These are phyloP conservation scores for Hydroisotoma schaefferi DNA, from an alignment of 2,888 invertebrate species.

Conservation along the genomic window DNA sequence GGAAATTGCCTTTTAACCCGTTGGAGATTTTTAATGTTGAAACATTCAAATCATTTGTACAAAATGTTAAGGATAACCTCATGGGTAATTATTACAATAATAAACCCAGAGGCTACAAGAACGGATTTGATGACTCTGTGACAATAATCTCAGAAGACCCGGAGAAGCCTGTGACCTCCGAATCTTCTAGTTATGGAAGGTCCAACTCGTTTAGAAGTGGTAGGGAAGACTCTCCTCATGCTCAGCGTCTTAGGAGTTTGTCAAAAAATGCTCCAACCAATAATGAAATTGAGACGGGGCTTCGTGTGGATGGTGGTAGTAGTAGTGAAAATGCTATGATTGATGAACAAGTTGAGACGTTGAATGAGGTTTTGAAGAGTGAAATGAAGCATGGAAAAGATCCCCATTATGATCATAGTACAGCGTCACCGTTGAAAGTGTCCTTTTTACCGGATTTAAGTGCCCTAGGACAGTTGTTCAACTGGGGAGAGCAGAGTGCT, in stretches of 20 bases:
- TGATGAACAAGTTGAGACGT: constrained; percentile 30
- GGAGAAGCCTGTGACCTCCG: constrained; percentile 20
- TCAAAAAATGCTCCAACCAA: no score
- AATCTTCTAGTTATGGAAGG: background rate
- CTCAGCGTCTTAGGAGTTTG: constrained; percentile 2
- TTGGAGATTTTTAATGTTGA: constrained; percentile 33
- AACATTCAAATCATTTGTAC: constrained; percentile 31
- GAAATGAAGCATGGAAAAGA: constrained; percentile 32
- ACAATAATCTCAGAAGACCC: constrained; percentile 31
- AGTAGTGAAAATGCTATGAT: constrained; percentile 33
- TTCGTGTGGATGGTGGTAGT: background rate
- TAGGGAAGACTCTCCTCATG: constrained; percentile 1
- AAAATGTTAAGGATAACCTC: constrained; percentile 32
- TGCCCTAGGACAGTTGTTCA: constrained; percentile 43
- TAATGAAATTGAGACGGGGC: background rate
- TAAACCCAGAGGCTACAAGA: constrained; percentile 16
- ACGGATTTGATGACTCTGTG: constrained; percentile 29
- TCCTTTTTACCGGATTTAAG: constrained; percentile 42
- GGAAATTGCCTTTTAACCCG: constrained; percentile 36
- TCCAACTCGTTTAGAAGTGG: background rate
- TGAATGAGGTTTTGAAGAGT: constrained; percentile 32
- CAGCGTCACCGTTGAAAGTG: constrained; percentile 22
- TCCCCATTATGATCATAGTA: constrained; percentile 15
- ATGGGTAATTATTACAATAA: constrained; percentile 16
- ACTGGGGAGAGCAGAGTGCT: constrained; percentile 39